Base-by-base conservation (phyloP, 2,888 invertebrate species). In the Tholera decimalis region DNA sequence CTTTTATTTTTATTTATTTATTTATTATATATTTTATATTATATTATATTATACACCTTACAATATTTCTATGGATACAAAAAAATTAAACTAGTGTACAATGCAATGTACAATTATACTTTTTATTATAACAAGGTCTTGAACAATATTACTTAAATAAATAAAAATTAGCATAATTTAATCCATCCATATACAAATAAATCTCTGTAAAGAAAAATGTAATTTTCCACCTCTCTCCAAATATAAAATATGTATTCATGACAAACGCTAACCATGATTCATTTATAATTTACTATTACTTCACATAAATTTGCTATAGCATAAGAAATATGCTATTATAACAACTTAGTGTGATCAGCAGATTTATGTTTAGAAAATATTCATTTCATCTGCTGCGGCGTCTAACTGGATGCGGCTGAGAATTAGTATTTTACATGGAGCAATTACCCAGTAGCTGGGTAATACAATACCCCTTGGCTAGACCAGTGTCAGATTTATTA, bases 241-340 rank as follows among this genome's bases (percentile, higher is more conserved):
- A n/a, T n/a, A n/a, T n/a, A n/a, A n/a, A n/a, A 18, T 7, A 44
- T 24, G 13, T 24, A 9, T 54, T 0, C 3, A 15, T 7, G 9
- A 22, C 15, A 20, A 18, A 33, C 22, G 9, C 2, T 15, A 15
- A 11, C 22, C 18, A 33, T 67, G 46, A 68, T 49, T 57, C n/a
- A 37, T 35, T 2, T 24, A n/a, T 47, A 28, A 30, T 55, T 47
- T 43, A 57, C 24, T 68, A 26, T 49, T 30, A 18, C 13, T n/a
- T 26, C 22, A 33, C 15, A 18, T 8, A 9, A 39, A 44, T 49
- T 26, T 33, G 5, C 30, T 22, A 18, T 30, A 43, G 6, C 1
- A 9, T 15, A 22, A 18, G 11, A 35, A 35, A 15, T 35, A 15
- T 35, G 15, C n/a, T n/a, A n/a, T n/a, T 35, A 35, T 35, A 4